Evolutionary conservation across 37 sponge, comb jelly and placozoan species (phyloP).

Genomic region (Bolinopsis microptera): DNA sequence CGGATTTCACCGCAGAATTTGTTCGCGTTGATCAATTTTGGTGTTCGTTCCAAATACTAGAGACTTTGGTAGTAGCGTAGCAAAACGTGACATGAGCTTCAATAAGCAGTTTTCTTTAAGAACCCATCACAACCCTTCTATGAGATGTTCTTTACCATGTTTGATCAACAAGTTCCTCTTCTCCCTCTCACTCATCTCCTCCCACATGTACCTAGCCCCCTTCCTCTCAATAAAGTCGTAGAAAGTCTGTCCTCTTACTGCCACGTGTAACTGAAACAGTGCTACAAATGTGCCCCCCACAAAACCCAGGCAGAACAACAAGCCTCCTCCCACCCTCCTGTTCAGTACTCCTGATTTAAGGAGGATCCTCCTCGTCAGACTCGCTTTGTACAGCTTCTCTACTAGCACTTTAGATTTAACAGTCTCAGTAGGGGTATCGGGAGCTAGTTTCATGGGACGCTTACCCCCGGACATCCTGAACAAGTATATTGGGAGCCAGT

Average conservation of each 20-base stretch:
- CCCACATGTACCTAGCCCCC: not conserved
- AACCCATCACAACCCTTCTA: not conserved
- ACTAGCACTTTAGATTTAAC: no score
- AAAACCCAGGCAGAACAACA: not conserved
- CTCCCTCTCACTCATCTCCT: not conserved
- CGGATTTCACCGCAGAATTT: no score
- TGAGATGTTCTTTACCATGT: not conserved
- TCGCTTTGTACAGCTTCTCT: no score
- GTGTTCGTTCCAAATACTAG: no score
- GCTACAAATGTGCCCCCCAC: not conserved
- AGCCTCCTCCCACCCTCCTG: no score
- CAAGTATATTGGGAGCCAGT: constrained; percentile 7
- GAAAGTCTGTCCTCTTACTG: not conserved
- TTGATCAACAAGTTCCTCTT: not conserved
- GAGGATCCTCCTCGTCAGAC: no score
- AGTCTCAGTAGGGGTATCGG: no score
- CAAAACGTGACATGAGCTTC: no score
- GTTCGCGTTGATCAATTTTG: no score
- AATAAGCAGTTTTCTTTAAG: no score
- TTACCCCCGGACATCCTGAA: not conserved
- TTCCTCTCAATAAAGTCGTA: not conserved
- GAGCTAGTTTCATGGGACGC: not conserved
- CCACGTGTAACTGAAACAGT: not conserved
- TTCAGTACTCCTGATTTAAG: no score
- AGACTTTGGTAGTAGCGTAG: no score